Conservation (phyloP, 2,797 vertebrate genomes). For the Halcyon chelicuti region DNA sequence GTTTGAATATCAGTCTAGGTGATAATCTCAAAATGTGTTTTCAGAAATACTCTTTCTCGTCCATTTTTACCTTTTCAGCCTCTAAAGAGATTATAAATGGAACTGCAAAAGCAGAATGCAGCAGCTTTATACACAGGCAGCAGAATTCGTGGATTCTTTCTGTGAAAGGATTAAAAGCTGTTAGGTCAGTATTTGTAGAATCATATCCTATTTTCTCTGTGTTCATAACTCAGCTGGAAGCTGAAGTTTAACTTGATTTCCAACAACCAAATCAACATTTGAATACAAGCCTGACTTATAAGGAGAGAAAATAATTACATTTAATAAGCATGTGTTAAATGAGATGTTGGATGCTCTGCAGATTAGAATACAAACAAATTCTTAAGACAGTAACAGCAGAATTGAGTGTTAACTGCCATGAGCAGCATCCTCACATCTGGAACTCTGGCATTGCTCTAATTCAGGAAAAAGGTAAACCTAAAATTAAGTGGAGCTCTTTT, state of each 20-base stretch:
- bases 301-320: not conserved
- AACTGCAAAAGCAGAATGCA: not conserved
- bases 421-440: not conserved
- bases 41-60: not conserved
- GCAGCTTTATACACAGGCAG: not conserved
- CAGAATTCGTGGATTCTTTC: not conserved
- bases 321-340: constrained; percentile 11
- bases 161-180: not conserved
- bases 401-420: not conserved
- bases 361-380: not conserved
- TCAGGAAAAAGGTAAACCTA: not conserved
- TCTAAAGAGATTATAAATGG: not conserved
- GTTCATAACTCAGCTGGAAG: not conserved
- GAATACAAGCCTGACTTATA: not conserved
- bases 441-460: not conserved
- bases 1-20: not conserved
- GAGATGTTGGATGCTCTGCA: not conserved
- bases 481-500: not conserved
- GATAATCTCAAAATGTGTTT: not conserved
- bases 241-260: not conserved
- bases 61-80: not conserved
- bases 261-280: not conserved
- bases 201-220: not conserved
- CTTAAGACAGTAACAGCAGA: not conserved
- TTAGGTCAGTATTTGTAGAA: not conserved